Conservation (phyloP, 2,797 vertebrate species). For the Lycodopsis pacificus region DNA sequence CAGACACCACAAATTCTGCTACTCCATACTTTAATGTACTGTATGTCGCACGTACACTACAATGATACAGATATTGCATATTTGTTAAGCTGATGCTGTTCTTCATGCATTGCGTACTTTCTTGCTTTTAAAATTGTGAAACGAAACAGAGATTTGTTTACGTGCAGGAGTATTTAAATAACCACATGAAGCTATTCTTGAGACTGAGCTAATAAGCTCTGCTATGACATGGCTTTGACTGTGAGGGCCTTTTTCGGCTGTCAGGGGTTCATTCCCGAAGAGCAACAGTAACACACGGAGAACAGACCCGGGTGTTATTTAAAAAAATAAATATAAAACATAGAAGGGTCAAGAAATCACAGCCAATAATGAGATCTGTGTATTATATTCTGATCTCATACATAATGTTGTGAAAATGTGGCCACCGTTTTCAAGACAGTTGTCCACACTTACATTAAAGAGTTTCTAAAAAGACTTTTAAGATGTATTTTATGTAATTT, state of each 20-base stretch:
- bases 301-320: neutral
- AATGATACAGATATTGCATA: neutral
- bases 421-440: neutral
- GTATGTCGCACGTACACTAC: neutral
- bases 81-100: neutral
- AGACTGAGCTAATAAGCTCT: slow-evolving; percentile 25
- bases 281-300: neutral
- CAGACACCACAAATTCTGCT: neutral
- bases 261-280: neutral
- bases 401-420: neutral
- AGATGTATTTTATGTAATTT: neutral
- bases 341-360: neutral
- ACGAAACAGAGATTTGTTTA: neutral
- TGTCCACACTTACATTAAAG: neutral
- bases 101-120: neutral
- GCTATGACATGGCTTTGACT: slow-evolving; percentile 13
- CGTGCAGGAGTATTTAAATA: neutral
- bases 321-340: neutral
- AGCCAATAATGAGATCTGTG: neutral
- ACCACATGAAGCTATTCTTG: slow-evolving; percentile 23
- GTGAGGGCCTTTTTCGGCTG: neutral
- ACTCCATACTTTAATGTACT: neutral
- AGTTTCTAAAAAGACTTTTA: neutral
- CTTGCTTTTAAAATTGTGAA: neutral
- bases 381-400: neutral